Evolutionary conservation across 2,797 vertebrate species (phyloP).

Genomic region (Pseudochirops cupreus): DNA sequence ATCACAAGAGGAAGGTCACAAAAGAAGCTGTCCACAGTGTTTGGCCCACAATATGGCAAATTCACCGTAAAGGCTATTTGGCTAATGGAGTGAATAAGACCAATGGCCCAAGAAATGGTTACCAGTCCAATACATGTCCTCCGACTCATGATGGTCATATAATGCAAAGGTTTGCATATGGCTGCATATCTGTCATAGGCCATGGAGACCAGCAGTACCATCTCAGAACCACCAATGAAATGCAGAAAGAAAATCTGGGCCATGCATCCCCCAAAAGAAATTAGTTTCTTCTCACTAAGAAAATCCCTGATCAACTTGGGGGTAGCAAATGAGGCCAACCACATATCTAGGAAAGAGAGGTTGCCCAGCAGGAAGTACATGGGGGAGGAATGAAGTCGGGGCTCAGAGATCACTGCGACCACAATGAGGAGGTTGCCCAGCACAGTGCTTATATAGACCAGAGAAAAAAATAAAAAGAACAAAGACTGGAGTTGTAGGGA

Average conservation of each 20-base stretch:
- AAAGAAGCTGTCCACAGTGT: slow-evolving; percentile 69
- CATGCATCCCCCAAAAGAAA: slow-evolving; percentile 76
- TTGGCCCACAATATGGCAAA: slow-evolving; percentile 72
- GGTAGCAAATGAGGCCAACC: slow-evolving; percentile 72
- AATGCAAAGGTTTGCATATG: slow-evolving; percentile 70
- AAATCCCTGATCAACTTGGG: slow-evolving; percentile 78
- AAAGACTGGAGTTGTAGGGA: slow-evolving; percentile 62
- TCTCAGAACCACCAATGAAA: slow-evolving; percentile 70
- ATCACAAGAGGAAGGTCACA: slow-evolving; percentile 74
- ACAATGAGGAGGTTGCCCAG: slow-evolving; percentile 73
- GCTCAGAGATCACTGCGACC: slow-evolving; percentile 59
- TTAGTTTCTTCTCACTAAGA: slow-evolving; percentile 59
- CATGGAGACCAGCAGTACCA: slow-evolving; percentile 72
- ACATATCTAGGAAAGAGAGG: slow-evolving; percentile 75
- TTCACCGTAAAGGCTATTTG: slow-evolving; percentile 67
- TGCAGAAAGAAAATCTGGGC: slow-evolving; percentile 76
- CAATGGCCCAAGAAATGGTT: slow-evolving; percentile 55
- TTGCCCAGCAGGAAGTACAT: slow-evolving; percentile 77
- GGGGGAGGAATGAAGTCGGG: slow-evolving; percentile 57
- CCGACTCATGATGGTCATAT: slow-evolving; percentile 55
- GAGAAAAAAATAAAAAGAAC: slow-evolving; percentile 71
- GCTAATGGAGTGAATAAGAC: slow-evolving; percentile 73
- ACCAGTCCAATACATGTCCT: slow-evolving; percentile 58
- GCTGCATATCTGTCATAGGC: slow-evolving; percentile 76
- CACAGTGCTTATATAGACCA: slow-evolving; percentile 56